Conservation (phyloP, 1,140 invertebrate species). For the Drosophila simulans region DNA sequence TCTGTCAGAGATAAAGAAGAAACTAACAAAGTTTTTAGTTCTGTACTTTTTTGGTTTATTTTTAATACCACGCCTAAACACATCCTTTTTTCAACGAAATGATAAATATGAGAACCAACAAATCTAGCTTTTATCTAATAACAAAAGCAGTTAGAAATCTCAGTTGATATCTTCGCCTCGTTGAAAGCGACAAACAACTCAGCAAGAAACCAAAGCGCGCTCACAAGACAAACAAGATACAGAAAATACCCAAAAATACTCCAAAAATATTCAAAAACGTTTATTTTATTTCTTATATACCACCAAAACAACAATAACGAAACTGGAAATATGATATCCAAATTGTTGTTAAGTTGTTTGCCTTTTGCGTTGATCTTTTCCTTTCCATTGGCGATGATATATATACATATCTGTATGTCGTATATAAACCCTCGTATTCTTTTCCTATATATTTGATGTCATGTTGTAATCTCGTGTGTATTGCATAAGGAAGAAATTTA, state of each 20-base stretch:
- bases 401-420: conserved; percentile 56
- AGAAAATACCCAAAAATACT: conserved; percentile 40
- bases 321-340: conserved; percentile 32
- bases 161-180: conserved; percentile 50
- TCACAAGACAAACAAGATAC: conserved; percentile 66
- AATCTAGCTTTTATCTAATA: conserved; percentile 47
- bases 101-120: conserved; percentile 84
- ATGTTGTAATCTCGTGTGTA: conserved; percentile 67
- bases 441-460: conserved; percentile 70
- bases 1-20: conserved; percentile 36
- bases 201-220: conserved; percentile 60
- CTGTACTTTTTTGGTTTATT: conserved; percentile 71
- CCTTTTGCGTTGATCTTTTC: conserved; percentile 60
- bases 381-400: conserved; percentile 50
- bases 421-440: conserved; percentile 48
- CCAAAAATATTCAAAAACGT: conserved; percentile 46
- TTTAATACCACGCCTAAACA: conserved; percentile 83
- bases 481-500: conserved; percentile 61
- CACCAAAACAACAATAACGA: conserved; percentile 39
- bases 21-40: conserved; percentile 55
- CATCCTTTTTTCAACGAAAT: conserved; percentile 84
- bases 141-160: conserved; percentile 61
- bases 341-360: conserved; percentile 63
- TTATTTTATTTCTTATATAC: conserved; percentile 55
- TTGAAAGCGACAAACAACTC: conserved; percentile 69